Conservation (phyloP, 2,113 vertebrate genomes). For the Periophthalmus modestus region DNA sequence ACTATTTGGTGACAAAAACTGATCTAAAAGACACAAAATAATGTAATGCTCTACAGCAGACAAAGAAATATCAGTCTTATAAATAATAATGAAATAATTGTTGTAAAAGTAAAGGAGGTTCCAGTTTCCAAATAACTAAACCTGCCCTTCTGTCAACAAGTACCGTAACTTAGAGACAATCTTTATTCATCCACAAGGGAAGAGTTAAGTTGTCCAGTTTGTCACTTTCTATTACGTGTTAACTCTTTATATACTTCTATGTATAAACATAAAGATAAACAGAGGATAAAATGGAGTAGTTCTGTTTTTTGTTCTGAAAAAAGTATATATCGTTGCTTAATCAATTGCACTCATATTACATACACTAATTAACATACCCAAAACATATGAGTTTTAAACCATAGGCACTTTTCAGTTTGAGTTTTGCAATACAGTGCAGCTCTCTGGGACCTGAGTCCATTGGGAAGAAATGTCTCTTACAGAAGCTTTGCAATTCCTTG, state of each 20-base stretch:
- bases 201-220: neutral
- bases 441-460: conserved; percentile 54
- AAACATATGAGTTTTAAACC: conserved; percentile 37
- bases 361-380: conserved; percentile 2
- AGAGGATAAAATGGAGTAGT: neutral
- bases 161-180: neutral
- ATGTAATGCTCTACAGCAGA: neutral
- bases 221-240: neutral
- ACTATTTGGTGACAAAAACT: neutral
- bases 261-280: conserved; percentile 4
- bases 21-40: neutral
- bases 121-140: conserved; percentile 16
- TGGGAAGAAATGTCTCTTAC: conserved; percentile 41
- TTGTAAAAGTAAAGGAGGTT: neutral
- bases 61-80: neutral
- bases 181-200: neutral
- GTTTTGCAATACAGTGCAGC: conserved; percentile 61
- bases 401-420: conserved; percentile 82
- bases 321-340: conserved; percentile 17
- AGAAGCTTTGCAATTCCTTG: conserved; percentile 38
- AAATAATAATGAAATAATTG: neutral
- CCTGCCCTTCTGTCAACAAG: neutral
- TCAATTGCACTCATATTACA: conserved; percentile 24
- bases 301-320: conserved; percentile 14
- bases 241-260: neutral